Percentiles rank a stretch among this genome's conserved stretches.
These are phyloP conservation scores for Cyclura pinguis DNA, from an alignment of 2,797 vertebrate genomes.

Conservation along the genomic window DNA sequence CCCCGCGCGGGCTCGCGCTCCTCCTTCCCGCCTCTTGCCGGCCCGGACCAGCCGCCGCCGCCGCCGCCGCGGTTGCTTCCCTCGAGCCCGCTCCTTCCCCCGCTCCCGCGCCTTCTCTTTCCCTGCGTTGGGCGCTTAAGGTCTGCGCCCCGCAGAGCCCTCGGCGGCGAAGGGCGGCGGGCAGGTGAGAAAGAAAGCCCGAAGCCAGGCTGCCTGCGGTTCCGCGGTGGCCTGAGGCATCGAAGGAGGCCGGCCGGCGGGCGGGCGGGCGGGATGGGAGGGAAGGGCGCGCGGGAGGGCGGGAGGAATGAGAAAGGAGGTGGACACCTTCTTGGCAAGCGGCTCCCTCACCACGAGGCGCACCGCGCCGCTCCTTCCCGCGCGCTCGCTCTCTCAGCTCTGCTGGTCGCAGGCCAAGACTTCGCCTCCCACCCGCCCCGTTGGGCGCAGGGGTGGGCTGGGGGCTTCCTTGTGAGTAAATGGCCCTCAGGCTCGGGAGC, in stretches of 20 bases:
- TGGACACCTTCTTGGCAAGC: constrained; percentile 40
- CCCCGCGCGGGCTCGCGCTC: background rate
- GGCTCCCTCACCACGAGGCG: constrained; percentile 38
- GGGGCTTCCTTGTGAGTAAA: no score
- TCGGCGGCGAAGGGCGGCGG: accelerated
- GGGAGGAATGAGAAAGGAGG: background rate
- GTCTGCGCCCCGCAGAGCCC: background rate
- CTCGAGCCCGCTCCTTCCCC: background rate
- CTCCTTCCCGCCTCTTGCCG: background rate
- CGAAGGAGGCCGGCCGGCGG: no score
- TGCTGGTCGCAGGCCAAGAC: background rate
- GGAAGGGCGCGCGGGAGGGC: background rate
- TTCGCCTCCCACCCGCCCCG: accelerated
- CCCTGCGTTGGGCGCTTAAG: background rate
- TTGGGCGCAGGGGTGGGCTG: background rate
- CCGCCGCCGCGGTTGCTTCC: no score
- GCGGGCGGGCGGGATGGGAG: background rate
- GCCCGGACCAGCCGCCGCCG: no score
- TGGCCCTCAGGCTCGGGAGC: background rate
- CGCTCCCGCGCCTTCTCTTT: background rate
- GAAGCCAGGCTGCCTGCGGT: background rate
- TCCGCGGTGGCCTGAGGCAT: background rate
- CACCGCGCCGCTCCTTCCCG: constrained; percentile 17
- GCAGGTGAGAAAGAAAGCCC: no score
- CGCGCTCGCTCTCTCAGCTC: background rate